Percentiles rank a stretch among this genome's conserved stretches.
phyloP scores from a whole-genome alignment of 2,113 vertebrate species.

The Oplegnathus fasciatus region DNA sequence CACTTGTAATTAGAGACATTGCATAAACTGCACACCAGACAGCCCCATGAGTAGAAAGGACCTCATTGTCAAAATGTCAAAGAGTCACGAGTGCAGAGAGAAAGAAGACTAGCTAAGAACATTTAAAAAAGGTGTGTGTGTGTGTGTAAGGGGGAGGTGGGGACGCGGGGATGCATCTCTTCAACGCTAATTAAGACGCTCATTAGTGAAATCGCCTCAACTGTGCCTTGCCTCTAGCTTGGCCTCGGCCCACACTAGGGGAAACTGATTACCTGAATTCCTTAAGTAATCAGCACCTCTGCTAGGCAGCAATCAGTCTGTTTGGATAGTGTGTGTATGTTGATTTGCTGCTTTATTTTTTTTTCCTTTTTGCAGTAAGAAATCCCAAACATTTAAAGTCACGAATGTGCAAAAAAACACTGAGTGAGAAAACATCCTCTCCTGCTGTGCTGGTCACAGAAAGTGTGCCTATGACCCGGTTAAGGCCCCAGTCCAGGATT shows the following conservation, averaged over 20 bases:
- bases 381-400: constrained; percentile 15
- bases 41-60: constrained; percentile 62
- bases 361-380: constrained; percentile 8
- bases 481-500: constrained; percentile 35
- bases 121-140: constrained; percentile 43
- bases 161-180: constrained; percentile 58
- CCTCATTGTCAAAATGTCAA: constrained; percentile 73
- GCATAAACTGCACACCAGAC: constrained; percentile 71
- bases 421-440: constrained; percentile 13
- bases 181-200: constrained; percentile 67
- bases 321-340: constrained; percentile 63
- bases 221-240: constrained; percentile 65
- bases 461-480: constrained; percentile 40
- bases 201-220: constrained; percentile 69
- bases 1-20: constrained; percentile 82
- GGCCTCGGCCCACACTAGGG: constrained; percentile 62
- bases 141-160: background rate
- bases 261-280: constrained; percentile 71
- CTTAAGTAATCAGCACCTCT: constrained; percentile 73
- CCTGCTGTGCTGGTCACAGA: constrained; percentile 26
- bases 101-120: constrained; percentile 47
- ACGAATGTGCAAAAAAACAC: constrained; percentile 5
- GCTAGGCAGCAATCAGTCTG: constrained; percentile 74
- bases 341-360: constrained; percentile 38
- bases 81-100: constrained; percentile 51